Conservation (phyloP, 2,888 invertebrate genomes). For the Coecobrya sp. region DNA sequence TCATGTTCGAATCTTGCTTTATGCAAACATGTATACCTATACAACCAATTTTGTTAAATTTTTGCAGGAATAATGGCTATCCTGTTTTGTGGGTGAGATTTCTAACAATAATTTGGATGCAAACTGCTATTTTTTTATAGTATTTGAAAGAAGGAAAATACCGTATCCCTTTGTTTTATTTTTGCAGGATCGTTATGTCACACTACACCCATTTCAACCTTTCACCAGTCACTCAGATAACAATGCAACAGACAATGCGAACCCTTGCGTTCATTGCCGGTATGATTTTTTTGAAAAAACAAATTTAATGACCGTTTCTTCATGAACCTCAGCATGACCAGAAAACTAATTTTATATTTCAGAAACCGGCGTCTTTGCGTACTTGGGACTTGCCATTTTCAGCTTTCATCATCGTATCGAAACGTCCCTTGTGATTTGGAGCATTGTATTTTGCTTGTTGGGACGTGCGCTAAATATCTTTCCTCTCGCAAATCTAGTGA, state of each 20-base stretch:
- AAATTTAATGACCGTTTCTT: too few relatives aligned
- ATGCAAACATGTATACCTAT: too few relatives aligned
- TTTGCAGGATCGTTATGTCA: constrained; percentile 96
- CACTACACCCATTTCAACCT: constrained; percentile 99
- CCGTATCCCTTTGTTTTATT: constrained; percentile 1
- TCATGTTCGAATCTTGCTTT: too few relatives aligned
- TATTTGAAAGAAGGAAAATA: not conserved
- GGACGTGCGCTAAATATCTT: constrained; percentile 99
- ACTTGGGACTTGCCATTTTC: constrained; percentile 97
- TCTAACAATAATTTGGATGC: not conserved
- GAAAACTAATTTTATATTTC: not conserved
- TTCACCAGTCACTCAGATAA: constrained; percentile 99
- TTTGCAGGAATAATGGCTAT: constrained; percentile 98
- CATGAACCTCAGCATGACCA: too few relatives aligned
- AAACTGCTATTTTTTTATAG: too few relatives aligned
- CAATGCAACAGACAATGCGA: constrained; percentile 99
- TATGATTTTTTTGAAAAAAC: constrained; percentile 84
- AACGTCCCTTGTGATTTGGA: constrained; percentile 97
- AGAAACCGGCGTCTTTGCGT: constrained; percentile 99
- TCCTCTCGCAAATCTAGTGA: constrained; percentile 96
- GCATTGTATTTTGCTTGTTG: constrained; percentile 95
- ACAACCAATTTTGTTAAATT: constrained; percentile 48
- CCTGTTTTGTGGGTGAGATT: constrained; percentile 93
- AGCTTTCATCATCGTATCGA: constrained; percentile 98
- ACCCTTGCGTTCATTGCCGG: constrained; percentile 97